These are phyloP conservation scores for Dryococelus australis DNA, from an alignment of 2,888 invertebrate genomes.

Conservation along the genomic window DNA sequence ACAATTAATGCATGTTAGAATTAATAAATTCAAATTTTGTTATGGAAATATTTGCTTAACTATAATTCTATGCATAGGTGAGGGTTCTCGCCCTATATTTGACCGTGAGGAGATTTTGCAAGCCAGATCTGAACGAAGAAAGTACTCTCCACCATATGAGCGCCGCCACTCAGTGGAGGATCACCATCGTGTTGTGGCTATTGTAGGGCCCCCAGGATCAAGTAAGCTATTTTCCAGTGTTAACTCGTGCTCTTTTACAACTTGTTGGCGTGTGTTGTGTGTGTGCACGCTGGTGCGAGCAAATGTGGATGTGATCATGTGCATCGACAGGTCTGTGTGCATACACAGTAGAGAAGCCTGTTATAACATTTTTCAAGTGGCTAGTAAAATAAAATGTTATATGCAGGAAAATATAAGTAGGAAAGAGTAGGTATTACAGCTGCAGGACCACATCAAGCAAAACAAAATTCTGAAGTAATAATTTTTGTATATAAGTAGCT, in stretches of 20 bases:
- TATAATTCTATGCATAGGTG: constrained; percentile 37
- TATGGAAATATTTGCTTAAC: background rate
- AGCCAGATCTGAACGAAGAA: constrained; percentile 31
- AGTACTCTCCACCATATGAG: constrained; percentile 33
- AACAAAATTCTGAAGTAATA: too few species aligned
- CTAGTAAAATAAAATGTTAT: too few species aligned
- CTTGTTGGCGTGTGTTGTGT: too few species aligned
- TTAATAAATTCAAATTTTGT: background rate
- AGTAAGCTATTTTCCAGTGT: background rate
- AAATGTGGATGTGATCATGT: too few species aligned
- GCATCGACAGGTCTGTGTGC: too few species aligned
- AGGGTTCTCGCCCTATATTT: constrained; percentile 47
- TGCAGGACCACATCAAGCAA: too few species aligned
- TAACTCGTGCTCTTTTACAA: too few species aligned
- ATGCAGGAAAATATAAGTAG: too few species aligned
- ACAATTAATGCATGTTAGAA: background rate
- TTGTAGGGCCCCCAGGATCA: constrained; percentile 35
- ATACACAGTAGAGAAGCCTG: too few species aligned
- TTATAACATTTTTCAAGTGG: too few species aligned
- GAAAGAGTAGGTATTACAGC: too few species aligned
- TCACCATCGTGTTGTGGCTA: constrained; percentile 40
- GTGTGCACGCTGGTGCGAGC: background rate
- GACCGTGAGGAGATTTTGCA: constrained; percentile 46
- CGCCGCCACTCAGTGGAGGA: constrained; percentile 30
- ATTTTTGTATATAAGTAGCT: too few species aligned